Base-by-base conservation (phyloP, 2,888 invertebrate species). In the Rhamphomyia laevipes region DNA sequence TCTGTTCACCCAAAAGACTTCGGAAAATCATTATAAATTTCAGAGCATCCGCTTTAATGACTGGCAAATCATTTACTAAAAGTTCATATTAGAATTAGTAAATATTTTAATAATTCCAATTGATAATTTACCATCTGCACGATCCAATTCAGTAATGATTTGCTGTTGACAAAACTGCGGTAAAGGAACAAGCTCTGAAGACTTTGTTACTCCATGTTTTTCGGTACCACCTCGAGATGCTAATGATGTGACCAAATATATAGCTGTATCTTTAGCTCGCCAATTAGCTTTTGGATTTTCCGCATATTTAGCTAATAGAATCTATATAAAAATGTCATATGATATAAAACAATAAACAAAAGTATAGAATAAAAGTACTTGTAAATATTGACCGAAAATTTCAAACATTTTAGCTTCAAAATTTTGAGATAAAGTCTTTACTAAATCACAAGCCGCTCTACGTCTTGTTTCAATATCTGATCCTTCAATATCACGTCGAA, bases 21-120 rank as follows among this genome's bases (percentile, higher is more conserved):
- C 99, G 80, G 72, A 99, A 99, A 7, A 90, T 91, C 84, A 97
- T 94, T 11, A 97, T 71, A 65, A 92, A 99, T 67, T 97, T 97
- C 47, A 99, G 82, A 4, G 92, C 87, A 67, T 96, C 97, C 0
- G 97, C 95, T 67, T 95, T 95, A 30, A 99, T 71, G 2, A 99
- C 92, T 0, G 95, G 92, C 52, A 85, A 71, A 58, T 86, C 84
- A 62, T 87, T 85, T 10, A 92, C 92, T 92, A 73, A 53, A 78
- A 51, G n/a, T n/a, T n/a, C n/a, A n/a, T n/a, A n/a, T n/a, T n/a
- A n/a, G n/a, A n/a, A n/a, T n/a, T n/a, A n/a, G n/a, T n/a, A n/a
- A n/a, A 17, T 12, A 3, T 40, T 41, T 41, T 21, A n/a, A n/a
- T 3, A n/a, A 35, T 35, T 17, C 41, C 15, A 41, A 21, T 43